Percentiles rank a stretch among this genome's conserved stretches.
phyloP scores from a whole-genome alignment of 1,140 invertebrate genomes.

The Potamilus streckersoni region DNA sequence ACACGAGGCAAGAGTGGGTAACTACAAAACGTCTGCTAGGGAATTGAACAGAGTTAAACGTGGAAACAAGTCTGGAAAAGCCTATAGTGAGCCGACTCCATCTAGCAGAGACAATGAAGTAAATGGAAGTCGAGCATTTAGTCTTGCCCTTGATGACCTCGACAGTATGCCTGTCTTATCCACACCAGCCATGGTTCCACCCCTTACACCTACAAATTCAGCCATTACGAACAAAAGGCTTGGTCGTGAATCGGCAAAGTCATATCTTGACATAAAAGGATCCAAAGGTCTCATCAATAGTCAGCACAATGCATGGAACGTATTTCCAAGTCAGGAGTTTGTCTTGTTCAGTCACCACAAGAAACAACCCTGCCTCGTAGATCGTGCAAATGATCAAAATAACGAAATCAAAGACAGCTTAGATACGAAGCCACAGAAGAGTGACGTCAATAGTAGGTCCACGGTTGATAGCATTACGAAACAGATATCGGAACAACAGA shows the following conservation, averaged over 20 bases:
- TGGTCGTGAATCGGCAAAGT: not conserved
- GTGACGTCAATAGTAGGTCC: constrained; percentile 18
- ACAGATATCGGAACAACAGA: constrained; percentile 4
- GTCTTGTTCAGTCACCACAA: constrained; percentile 12
- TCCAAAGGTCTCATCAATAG: constrained; percentile 8
- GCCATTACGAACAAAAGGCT: constrained; percentile 5
- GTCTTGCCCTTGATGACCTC: constrained; percentile 5
- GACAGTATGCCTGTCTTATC: constrained; percentile 1
- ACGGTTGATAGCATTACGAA: constrained; percentile 19
- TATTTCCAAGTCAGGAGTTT: constrained; percentile 1
- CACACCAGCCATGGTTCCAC: constrained; percentile 18
- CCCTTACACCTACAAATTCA: constrained; percentile 23
- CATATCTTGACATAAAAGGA: not conserved
- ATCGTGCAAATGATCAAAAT: not conserved
- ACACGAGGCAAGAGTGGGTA: constrained; percentile 27
- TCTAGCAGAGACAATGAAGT: not conserved
- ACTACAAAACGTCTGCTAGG: constrained; percentile 26
- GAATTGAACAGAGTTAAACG: constrained; percentile 20
- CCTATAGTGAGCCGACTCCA: not conserved
- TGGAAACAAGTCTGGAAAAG: constrained; percentile 10
- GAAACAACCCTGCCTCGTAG: constrained; percentile 12
- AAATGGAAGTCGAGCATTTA: constrained; percentile 12
- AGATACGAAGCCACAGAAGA: constrained; percentile 8
- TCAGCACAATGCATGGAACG: constrained; percentile 1
- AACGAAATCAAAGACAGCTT: constrained; percentile 15